These are phyloP conservation scores for Hystrix cristata DNA, from an alignment of 2,113 vertebrate species.

Conservation along the genomic window DNA sequence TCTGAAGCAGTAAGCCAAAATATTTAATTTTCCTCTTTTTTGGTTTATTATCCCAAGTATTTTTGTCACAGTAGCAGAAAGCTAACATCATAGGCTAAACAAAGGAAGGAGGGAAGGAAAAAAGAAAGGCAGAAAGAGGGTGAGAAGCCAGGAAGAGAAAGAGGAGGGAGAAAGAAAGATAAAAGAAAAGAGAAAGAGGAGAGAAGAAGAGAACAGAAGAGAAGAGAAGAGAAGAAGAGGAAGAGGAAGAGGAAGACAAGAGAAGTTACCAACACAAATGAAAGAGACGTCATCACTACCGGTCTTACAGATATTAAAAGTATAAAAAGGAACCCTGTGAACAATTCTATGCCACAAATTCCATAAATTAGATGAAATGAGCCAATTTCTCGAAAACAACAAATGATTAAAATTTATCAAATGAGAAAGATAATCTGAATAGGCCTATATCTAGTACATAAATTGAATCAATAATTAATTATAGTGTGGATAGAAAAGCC, in stretches of 20 bases:
- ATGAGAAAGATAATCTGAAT: not conserved
- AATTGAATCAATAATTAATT: conserved; percentile 58
- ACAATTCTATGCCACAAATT: not conserved
- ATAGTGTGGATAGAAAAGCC: conserved; percentile 2
- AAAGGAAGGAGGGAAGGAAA: not conserved
- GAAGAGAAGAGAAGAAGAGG: not conserved
- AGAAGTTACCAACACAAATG: not conserved
- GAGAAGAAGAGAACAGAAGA: accelerated
- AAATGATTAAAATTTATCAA: conserved; percentile 21
- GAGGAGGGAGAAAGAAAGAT: not conserved
- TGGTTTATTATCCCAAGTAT: not conserved
- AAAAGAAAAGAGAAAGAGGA: too few species aligned
- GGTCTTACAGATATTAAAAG: not conserved
- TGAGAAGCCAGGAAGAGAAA: not conserved
- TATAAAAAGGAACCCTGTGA: not conserved
- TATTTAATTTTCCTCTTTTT: not conserved
- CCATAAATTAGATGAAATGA: conserved; percentile 22
- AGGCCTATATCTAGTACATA: not conserved
- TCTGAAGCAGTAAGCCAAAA: not conserved
- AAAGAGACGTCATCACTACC: not conserved
- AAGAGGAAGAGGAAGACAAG: not conserved
- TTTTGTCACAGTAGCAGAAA: not conserved
- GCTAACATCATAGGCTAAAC: not conserved
- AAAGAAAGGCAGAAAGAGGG: not conserved
- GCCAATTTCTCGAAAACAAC: not conserved